These are phyloP conservation scores for Apodemus speciosus DNA, from an alignment of 2,113 vertebrate species.

Conservation along the genomic window DNA sequence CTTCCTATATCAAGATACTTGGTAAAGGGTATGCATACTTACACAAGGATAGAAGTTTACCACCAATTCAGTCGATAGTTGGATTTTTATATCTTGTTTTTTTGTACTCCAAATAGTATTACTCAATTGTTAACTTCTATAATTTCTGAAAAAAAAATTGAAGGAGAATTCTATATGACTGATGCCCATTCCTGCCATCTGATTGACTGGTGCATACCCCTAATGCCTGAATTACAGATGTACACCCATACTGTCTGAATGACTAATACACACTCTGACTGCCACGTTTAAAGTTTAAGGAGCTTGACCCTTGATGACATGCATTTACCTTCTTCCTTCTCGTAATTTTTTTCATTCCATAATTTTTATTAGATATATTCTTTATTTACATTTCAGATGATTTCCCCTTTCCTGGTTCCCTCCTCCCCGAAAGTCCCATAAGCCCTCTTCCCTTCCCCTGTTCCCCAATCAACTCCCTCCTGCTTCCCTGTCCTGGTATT, in stretches of 20 bases:
- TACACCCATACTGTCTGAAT: background rate
- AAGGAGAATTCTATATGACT: background rate
- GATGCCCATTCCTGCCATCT: background rate
- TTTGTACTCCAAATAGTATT: background rate
- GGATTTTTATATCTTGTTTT: background rate
- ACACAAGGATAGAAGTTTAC: background rate
- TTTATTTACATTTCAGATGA: too few species aligned
- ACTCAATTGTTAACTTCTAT: background rate
- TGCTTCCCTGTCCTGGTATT: too few species aligned
- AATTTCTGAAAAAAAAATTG: background rate
- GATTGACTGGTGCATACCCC: background rate
- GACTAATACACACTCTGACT: background rate
- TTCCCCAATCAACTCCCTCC: too few species aligned
- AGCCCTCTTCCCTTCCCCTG: too few species aligned
- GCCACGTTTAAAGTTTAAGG: background rate
- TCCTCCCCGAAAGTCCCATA: too few species aligned
- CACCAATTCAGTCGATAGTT: background rate
- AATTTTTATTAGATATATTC: too few species aligned
- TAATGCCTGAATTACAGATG: background rate
- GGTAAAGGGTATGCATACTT: background rate
- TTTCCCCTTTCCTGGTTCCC: too few species aligned
- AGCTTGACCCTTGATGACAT: background rate
- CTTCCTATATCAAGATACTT: background rate
- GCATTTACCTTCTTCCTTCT: background rate
- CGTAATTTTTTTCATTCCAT: background rate